Evolutionary conservation across 2,797 vertebrate genomes (phyloP), one percentile per base, ranked within the genome.

Genomic region (Syngnathus rostellatus): DNA sequence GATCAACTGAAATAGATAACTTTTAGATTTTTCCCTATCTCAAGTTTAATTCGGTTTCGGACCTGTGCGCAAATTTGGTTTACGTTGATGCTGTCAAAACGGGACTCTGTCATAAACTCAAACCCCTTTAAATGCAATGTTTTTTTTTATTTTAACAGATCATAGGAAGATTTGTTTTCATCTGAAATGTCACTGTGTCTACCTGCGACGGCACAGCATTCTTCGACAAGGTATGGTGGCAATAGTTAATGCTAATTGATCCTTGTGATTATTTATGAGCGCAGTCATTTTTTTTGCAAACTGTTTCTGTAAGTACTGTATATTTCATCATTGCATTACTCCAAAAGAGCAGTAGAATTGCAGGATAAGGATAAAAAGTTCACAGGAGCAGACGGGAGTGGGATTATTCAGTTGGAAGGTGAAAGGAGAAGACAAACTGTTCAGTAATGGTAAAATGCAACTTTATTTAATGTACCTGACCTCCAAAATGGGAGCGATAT

Each of bases 161-260:
- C 78, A 70, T 75, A 77, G 79, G 68, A 67, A 73, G 78, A 72
- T 64, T 78, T 58, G 39, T 66, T 83, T 83, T 81, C 79, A 43
- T 83, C 81, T 85, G 87, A 87, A 85, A 89, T 89, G 87, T 85
- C 86, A 86, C 74, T 86, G 84, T 81, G 83, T 87, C 85, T 77
- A 82, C 82, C 81, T 71, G 72, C 85, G 85, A 83, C 83, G 83
- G 86, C 82, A 83, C 78, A 82, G 72, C 80, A 69, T 87, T 86
- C 82, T 77, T 82, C 81, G 64, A 77, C 82, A 90, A 90, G 89
- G 87, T 89, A 86, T 70, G 62, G 63, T 7, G 39, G 40, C 21
- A 37, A 23, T 11, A 31, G 65, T 19, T n/a, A 19, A 38, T 54
- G 38, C 11, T 23, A 11, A 54, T 48, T 55, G 66, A 61, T 57